phyloP scores from a whole-genome alignment of 1,140 invertebrate species.

The Drosophila equinoxialis region DNA sequence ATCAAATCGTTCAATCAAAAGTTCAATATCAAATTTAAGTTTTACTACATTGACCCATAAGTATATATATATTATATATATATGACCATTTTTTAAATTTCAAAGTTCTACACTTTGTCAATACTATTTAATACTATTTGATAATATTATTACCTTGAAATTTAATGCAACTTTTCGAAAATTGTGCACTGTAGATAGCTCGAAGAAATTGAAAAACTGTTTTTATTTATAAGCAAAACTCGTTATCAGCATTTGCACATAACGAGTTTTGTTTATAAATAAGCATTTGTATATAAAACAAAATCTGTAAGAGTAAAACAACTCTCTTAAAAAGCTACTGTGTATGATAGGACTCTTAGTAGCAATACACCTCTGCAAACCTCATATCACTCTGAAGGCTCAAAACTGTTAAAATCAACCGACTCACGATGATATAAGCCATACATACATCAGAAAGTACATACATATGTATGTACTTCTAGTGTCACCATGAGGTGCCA shows the following conservation, averaged over 20 bases:
- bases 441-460: neutral
- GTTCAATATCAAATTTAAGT: too few relatives aligned
- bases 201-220: neutral
- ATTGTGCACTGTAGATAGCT: neutral
- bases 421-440: neutral
- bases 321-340: neutral
- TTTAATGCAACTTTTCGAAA: too few relatives aligned
- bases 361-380: too few relatives aligned
- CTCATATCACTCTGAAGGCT: neutral
- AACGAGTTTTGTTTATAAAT: neutral
- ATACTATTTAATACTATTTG: too few relatives aligned
- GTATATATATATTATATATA: too few relatives aligned
- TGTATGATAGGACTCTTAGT: neutral
- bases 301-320: constrained; percentile 1
- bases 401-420: neutral
- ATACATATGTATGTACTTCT: neutral
- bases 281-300: constrained; percentile 1
- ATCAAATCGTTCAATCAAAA: too few relatives aligned
- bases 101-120: too few relatives aligned
- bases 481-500: too few relatives aligned
- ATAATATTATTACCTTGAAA: too few relatives aligned
- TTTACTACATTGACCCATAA: too few relatives aligned
- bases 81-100: too few relatives aligned
- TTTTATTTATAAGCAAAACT: constrained; percentile 12
- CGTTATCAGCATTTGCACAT: constrained; percentile 12